Conservation (phyloP, 2,113 vertebrate genomes). For the Scatophagus argus region DNA sequence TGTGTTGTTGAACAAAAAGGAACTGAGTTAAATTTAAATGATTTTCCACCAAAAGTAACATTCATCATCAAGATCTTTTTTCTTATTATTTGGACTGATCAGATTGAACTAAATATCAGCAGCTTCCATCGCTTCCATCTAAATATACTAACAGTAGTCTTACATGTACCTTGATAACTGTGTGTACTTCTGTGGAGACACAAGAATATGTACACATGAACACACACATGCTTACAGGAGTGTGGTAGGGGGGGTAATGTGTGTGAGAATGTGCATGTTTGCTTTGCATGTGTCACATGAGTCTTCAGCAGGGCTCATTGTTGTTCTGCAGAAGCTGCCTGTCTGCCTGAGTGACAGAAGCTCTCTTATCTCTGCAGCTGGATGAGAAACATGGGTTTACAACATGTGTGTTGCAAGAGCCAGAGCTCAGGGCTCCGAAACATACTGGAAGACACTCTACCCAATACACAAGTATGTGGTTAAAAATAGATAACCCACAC, state of each 20-base stretch:
- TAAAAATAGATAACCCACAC: constrained; percentile 59
- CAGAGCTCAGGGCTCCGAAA: constrained; percentile 49
- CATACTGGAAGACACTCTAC: constrained; percentile 46
- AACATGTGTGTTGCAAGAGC: constrained; percentile 52
- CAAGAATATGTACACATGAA: not conserved
- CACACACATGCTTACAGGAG: constrained; percentile 4
- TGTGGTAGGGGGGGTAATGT: constrained; percentile 21
- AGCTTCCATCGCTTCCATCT: not conserved
- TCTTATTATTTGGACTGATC: not conserved
- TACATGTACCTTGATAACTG: not conserved
- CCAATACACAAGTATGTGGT: constrained; percentile 20
- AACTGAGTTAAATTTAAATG: not conserved
- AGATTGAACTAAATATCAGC: not conserved
- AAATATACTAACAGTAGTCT: constrained; percentile 16
- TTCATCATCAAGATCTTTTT: not conserved
- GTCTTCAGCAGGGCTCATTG: constrained; percentile 38
- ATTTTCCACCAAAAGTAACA: not conserved
- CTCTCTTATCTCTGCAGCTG: constrained; percentile 51
- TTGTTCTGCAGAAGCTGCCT: constrained; percentile 46
- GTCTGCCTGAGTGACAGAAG: constrained; percentile 43
- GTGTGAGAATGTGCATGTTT: constrained; percentile 41
- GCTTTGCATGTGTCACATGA: constrained; percentile 34
- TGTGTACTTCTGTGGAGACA: not conserved
- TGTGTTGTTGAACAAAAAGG: not conserved
- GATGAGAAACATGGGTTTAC: constrained; percentile 56